Conservation (phyloP, 2,797 vertebrate species). For the Hephaestus fuliginosus region DNA sequence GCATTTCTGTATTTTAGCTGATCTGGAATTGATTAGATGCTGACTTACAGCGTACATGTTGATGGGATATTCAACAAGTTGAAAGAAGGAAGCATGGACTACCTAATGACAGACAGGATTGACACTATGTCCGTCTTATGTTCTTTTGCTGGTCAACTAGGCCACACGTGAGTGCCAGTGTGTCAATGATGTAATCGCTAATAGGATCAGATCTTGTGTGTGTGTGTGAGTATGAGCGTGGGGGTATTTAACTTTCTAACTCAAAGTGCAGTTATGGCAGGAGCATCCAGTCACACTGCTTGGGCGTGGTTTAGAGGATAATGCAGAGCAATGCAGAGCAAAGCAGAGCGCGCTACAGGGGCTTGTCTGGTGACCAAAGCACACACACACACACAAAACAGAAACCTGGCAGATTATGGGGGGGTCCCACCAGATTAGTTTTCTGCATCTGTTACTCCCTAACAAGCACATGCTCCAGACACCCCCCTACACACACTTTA, state of each 20-base stretch:
- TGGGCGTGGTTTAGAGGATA: slow-evolving; percentile 66
- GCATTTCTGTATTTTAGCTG: background rate
- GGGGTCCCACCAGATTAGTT: slow-evolving; percentile 76
- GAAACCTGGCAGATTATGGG: slow-evolving; percentile 69
- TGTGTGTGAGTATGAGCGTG: background rate
- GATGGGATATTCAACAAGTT: background rate
- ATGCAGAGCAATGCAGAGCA: slow-evolving; percentile 43
- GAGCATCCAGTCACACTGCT: slow-evolving; percentile 53
- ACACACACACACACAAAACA: slow-evolving; percentile 38
- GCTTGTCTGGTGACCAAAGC: slow-evolving; percentile 67
- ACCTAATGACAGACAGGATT: slow-evolving; percentile 4
- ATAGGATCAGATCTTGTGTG: slow-evolving; percentile 63
- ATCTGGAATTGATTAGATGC: background rate
- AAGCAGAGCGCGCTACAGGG: slow-evolving; percentile 62
- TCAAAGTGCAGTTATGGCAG: slow-evolving; percentile 51
- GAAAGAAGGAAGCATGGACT: background rate
- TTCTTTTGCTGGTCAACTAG: slow-evolving; percentile 20
- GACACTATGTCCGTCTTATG: slow-evolving; percentile 25
- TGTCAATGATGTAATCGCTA: slow-evolving; percentile 73
- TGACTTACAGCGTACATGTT: background rate
- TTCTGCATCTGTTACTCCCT: slow-evolving; percentile 69
- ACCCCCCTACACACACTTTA: slow-evolving; percentile 9
- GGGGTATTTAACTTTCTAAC: slow-evolving; percentile 69
- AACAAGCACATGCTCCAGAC: slow-evolving; percentile 48
- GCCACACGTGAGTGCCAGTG: slow-evolving; percentile 45